Evolutionary conservation across 2,888 invertebrate species (phyloP).

Genomic region (Rotaria socialis): DNA sequence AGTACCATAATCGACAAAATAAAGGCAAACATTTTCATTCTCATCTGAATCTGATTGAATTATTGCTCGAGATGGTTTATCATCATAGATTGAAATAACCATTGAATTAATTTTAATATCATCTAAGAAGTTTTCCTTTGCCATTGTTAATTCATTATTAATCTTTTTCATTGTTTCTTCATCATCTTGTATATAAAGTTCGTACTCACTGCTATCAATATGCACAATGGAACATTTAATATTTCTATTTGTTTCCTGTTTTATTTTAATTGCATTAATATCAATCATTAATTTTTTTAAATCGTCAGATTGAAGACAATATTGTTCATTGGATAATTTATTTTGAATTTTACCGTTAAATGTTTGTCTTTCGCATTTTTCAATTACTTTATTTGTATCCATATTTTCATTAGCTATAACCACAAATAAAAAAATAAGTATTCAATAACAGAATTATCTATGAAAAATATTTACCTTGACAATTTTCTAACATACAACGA

Average conservation of each 20-base stretch:
- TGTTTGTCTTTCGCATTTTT: neutral
- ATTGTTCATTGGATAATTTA: neutral
- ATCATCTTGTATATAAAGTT: slow-evolving; percentile 1
- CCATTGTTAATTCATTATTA: neutral
- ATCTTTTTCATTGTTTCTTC: neutral
- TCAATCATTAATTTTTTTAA: neutral
- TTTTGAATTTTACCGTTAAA: neutral
- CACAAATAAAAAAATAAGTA: too few species aligned
- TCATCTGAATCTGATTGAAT: neutral
- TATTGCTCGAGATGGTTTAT: neutral
- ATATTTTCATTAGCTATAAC: neutral
- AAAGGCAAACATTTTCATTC: neutral
- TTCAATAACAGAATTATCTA: neutral
- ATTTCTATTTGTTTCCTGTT: too few species aligned
- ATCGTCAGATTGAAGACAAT: neutral
- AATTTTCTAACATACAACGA: neutral
- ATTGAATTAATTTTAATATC: neutral
- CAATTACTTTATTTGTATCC: neutral
- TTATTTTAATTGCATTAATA: neutral
- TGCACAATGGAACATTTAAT: neutral
- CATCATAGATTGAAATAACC: neutral
- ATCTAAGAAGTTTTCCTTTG: neutral
- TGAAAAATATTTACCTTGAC: neutral
- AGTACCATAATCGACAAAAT: neutral
- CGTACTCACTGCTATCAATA: neutral